Base-by-base conservation (phyloP, 2,113 vertebrate genomes). In the Octodon degus region DNA sequence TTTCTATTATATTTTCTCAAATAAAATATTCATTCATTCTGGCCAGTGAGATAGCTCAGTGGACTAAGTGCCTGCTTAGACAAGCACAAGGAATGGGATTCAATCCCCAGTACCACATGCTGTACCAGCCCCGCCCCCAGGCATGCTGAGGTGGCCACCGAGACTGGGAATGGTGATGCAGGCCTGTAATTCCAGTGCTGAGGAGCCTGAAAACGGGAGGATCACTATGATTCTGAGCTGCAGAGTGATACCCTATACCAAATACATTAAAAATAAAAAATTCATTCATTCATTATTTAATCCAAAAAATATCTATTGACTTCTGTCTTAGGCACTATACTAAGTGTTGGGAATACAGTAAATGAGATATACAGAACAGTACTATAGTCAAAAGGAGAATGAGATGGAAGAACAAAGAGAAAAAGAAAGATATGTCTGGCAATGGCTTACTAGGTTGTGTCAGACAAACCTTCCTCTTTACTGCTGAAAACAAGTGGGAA, bases 1-100 rank as follows among this genome's bases (percentile, higher is more conserved):
- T 94, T 90, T 83, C 24, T 8, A 87, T 67, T 43, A 37, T 84
- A 30, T 70, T 63, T 89, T 90, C 40, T 93, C 80, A 91, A 62
- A 88, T 88, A 92, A 82, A 93, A 89, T 62, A 27, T 72, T 92
- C 24, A 50, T 95, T 89, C 91, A 70, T 25, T 62, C 55, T 16
- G 16, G 4, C 55, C 55, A 58, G 55, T 58, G 55, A 58, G 55
- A 58, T 58, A 58, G 55, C 55, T 58, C 55, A 58, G 17, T 58
- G 55, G 55, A 58, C 16, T 58, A 58, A 58, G 55, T 19, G 5
- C 16, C 16, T 19, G 14, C 55, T 58, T 58, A 19, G 55, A 4
- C 55, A 58, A 58, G 55, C 16, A 58, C 55, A 58, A 58, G 55
- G 55, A 58, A 58, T 58, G 17, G 55, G 55, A 16, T 58, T 58